Percentiles rank a stretch among this genome's conserved stretches.
Evolutionary conservation across 1,140 invertebrate species (phyloP).

Genomic region (Tribolium castaneum): DNA sequence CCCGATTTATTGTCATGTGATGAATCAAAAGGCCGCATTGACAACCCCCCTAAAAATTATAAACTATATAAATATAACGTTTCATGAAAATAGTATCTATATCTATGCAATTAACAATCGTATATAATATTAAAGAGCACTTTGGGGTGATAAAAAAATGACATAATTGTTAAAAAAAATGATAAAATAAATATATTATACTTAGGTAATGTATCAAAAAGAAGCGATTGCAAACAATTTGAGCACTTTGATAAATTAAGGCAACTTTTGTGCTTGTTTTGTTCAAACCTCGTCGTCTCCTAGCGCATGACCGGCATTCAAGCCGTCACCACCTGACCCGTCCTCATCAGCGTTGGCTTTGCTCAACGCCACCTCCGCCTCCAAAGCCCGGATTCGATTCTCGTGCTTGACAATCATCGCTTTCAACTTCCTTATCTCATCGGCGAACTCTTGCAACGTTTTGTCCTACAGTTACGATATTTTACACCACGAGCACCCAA

Average conservation of each 20-base stretch:
- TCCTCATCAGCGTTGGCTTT: conserved; percentile 61
- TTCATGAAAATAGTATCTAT: conserved; percentile 29
- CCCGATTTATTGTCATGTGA: conserved; percentile 4
- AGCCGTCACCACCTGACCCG: conserved; percentile 58
- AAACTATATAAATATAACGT: conserved; percentile 54
- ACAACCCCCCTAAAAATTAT: conserved; percentile 40
- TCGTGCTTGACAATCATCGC: conserved; percentile 95
- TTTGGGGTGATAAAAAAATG: conserved; percentile 34
- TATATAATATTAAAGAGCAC: conserved; percentile 32
- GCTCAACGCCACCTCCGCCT: conserved; percentile 69
- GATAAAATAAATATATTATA: conserved; percentile 35
- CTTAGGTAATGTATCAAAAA: conserved; percentile 31
- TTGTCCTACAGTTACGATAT: conserved; percentile 66
- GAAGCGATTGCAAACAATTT: conserved; percentile 34
- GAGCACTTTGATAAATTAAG: conserved; percentile 12
- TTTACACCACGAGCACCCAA: too few species aligned
- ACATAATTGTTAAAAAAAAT: conserved; percentile 21
- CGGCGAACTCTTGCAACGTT: conserved; percentile 82
- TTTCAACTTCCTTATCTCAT: conserved; percentile 91
- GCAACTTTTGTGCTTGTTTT: conserved; percentile 37
- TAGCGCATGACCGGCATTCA: conserved; percentile 52
- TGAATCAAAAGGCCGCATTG: background rate
- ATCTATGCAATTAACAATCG: conserved; percentile 30
- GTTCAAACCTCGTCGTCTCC: conserved; percentile 59
- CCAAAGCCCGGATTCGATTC: conserved; percentile 82